Evolutionary conservation across 1,140 invertebrate genomes (phyloP).

Genomic region (Anadara kagoshimensis): DNA sequence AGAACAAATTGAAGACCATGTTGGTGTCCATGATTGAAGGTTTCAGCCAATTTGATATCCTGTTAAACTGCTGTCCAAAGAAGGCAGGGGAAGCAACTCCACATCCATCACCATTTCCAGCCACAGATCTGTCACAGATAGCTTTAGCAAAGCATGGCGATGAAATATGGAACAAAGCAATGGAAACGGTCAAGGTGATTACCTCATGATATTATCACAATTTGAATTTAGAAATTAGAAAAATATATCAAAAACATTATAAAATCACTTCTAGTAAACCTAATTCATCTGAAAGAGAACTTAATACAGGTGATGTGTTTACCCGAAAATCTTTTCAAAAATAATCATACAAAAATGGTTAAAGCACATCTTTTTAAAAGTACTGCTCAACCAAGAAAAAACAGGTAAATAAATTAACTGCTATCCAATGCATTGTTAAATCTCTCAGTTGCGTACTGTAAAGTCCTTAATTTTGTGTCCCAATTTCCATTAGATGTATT

Average conservation of each 20-base stretch:
- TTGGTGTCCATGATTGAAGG: slow-evolving; percentile 50
- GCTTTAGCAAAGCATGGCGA: slow-evolving; percentile 54
- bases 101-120: slow-evolving; percentile 53
- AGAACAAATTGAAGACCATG: slow-evolving; percentile 45
- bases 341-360: too few species aligned
- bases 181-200: slow-evolving; percentile 1
- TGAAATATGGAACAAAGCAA: slow-evolving; percentile 19
- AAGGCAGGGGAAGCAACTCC: slow-evolving; percentile 12
- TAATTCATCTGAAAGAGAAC: too few species aligned
- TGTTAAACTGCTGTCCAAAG: slow-evolving; percentile 62
- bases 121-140: slow-evolving; percentile 42
- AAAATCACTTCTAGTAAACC: too few species aligned
- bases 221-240: not conserved
- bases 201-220: not conserved
- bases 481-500: too few species aligned
- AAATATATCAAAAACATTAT: not conserved
- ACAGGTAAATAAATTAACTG: too few species aligned
- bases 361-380: too few species aligned
- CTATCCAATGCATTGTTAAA: too few species aligned
- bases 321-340: too few species aligned
- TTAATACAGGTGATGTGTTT: too few species aligned
- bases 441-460: too few species aligned
- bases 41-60: slow-evolving; percentile 57
- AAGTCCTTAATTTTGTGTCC: too few species aligned
- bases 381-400: too few species aligned